A percentile compares a stretch with the other conserved stretches of the same genome.
Evolutionary conservation across 2,797 vertebrate species (phyloP).

Genomic region (Psittacula derbiana): DNA sequence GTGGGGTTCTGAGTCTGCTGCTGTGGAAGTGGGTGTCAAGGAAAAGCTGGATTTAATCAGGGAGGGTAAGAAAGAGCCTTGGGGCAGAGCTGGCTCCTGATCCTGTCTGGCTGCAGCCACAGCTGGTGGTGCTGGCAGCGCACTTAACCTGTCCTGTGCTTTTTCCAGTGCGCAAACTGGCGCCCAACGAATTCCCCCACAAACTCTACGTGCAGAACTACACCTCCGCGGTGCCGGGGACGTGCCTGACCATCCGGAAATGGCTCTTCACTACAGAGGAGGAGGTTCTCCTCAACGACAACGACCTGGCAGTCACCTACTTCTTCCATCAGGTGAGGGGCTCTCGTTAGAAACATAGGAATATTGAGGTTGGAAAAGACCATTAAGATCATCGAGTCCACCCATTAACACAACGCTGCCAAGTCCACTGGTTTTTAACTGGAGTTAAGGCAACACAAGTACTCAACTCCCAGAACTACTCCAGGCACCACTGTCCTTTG

Average conservation of each 20-base stretch:
- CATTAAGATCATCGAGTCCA: background rate
- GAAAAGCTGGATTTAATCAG: background rate
- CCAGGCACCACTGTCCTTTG: background rate
- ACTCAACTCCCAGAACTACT: background rate
- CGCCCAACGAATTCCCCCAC: slow-evolving; percentile 97
- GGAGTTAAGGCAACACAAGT: background rate
- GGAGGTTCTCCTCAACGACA: slow-evolving; percentile 93
- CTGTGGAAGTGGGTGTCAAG: background rate
- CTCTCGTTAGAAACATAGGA: rapidly evolving
- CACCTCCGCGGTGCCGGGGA: slow-evolving; percentile 94
- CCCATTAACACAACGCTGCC: background rate
- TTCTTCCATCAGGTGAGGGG: slow-evolving; percentile 87
- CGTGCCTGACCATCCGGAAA: slow-evolving; percentile 92
- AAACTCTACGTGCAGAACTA: slow-evolving; percentile 98
- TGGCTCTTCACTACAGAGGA: slow-evolving; percentile 97
- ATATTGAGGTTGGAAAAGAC: background rate
- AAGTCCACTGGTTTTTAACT: background rate
- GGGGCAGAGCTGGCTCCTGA: background rate
- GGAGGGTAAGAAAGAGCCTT: background rate
- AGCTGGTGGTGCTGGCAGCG: background rate
- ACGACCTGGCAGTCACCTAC: slow-evolving; percentile 90
- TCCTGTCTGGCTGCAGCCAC: background rate
- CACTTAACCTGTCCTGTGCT: background rate
- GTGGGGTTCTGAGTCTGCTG: background rate
- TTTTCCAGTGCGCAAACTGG: slow-evolving; percentile 88